A percentile compares a stretch with the other conserved stretches of the same genome.
phyloP scores from a whole-genome alignment of 2,888 invertebrate species.

The Aquatica leii region DNA sequence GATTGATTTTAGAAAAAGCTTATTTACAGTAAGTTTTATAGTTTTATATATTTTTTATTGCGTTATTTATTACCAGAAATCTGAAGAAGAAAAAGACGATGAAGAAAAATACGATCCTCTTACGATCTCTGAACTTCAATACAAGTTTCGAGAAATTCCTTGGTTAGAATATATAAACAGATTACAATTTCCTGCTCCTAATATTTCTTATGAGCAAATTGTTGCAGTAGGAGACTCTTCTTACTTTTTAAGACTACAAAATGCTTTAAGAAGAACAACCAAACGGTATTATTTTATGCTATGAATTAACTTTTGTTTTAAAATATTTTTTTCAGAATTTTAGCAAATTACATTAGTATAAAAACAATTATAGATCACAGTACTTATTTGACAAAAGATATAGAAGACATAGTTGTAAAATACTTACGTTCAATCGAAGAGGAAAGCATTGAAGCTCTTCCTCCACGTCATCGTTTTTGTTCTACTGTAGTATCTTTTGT shows the following conservation, averaged over 20 bases:
- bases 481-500: conserved; percentile 28
- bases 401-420: conserved; percentile 48
- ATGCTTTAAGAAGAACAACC: conserved; percentile 48
- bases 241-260: conserved; percentile 51
- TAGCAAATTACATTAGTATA: conserved; percentile 57
- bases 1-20: conserved; percentile 50
- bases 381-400: conserved; percentile 49
- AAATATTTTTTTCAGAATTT: conserved; percentile 44
- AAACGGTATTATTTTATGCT: conserved; percentile 48
- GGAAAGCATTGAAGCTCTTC: conserved; percentile 15
- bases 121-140: conserved; percentile 63
- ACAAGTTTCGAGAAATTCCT: conserved; percentile 57
- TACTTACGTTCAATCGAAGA: conserved; percentile 37
- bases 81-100: conserved; percentile 21
- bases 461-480: conserved; percentile 37
- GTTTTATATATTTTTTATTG: conserved; percentile 2
- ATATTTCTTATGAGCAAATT: conserved; percentile 52
- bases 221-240: conserved; percentile 50
- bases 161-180: conserved; percentile 55
- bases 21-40: conserved; percentile 50
- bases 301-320: background rate
- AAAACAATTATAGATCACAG: conserved; percentile 51
- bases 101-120: conserved; percentile 47
- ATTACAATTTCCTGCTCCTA: conserved; percentile 47
- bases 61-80: conserved; percentile 6